phyloP scores from a whole-genome alignment of 2,888 invertebrate genomes.

The Dysmachus trigonus region DNA sequence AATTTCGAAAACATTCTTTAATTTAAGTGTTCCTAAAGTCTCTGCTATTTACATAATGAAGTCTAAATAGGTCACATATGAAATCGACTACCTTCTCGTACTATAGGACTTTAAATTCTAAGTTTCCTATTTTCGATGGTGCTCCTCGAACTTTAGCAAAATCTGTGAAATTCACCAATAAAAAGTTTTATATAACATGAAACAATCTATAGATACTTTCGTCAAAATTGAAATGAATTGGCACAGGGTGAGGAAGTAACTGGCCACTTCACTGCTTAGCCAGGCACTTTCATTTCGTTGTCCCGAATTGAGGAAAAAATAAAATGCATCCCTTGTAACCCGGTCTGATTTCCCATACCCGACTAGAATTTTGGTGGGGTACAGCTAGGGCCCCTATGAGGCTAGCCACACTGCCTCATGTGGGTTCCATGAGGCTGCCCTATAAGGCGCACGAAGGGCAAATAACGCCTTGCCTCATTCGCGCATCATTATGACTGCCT shows the following conservation, averaged over 20 bases:
- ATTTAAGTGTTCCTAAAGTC: not conserved
- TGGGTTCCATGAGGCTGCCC: too few species aligned
- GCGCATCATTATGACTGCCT: too few species aligned
- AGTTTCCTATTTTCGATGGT: not conserved
- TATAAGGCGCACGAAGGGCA: too few species aligned
- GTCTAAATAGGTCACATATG: not conserved
- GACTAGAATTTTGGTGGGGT: too few species aligned
- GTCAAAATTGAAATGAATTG: not conserved
- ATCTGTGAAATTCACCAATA: not conserved
- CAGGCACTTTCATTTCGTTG: not conserved
- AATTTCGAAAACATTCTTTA: too few species aligned
- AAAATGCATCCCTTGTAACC: not conserved
- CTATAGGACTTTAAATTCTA: not conserved
- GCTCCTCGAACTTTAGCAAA: not conserved
- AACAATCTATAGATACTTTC: not conserved
- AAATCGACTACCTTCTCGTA: not conserved
- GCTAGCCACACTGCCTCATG: too few species aligned
- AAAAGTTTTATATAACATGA: not conserved
- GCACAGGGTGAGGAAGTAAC: not conserved
- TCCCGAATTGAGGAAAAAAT: not conserved
- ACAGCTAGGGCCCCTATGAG: too few species aligned
- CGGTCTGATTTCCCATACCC: not conserved
- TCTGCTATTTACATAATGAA: not conserved
- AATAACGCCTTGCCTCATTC: too few species aligned
- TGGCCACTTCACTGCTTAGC: not conserved